phyloP scores from a whole-genome alignment of 2,113 vertebrate genomes.

The Neolamprologus toae region DNA sequence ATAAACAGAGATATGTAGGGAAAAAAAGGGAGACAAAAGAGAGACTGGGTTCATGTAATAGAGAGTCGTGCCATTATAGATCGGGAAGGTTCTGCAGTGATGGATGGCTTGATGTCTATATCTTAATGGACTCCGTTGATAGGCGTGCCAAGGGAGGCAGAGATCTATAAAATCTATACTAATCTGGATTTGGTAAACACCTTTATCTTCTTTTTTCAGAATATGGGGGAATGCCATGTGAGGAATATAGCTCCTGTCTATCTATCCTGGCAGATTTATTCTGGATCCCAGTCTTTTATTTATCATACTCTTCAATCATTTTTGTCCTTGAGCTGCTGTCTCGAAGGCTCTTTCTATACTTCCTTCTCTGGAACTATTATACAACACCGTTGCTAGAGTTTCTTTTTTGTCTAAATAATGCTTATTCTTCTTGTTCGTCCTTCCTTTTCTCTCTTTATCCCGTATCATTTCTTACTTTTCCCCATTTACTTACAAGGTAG shows the following conservation, averaged over 20 bases:
- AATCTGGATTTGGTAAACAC: conserved; percentile 36
- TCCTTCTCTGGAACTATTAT: not conserved
- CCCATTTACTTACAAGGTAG: not conserved
- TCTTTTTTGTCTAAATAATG: not conserved
- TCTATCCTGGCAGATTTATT: conserved; percentile 5
- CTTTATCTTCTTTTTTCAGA: conserved; percentile 21
- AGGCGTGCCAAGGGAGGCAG: conserved; percentile 2
- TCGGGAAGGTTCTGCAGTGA: conserved; percentile 29
- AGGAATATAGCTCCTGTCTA: not conserved
- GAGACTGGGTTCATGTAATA: not conserved
- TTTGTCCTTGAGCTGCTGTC: not conserved
- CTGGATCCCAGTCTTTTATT: not conserved
- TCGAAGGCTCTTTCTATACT: not conserved
- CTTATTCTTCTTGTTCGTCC: not conserved
- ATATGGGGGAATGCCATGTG: not conserved
- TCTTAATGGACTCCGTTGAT: conserved; percentile 48
- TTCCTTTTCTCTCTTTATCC: not conserved
- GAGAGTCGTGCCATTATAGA: not conserved
- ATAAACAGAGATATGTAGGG: not conserved
- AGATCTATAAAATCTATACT: conserved; percentile 52
- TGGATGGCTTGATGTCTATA: conserved; percentile 21
- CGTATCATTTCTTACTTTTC: not conserved
- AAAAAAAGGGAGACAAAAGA: not conserved
- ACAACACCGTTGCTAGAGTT: not conserved
- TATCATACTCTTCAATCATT: not conserved